Conservation (phyloP, 2,888 invertebrate genomes). For the Drosophila bunnanda region DNA sequence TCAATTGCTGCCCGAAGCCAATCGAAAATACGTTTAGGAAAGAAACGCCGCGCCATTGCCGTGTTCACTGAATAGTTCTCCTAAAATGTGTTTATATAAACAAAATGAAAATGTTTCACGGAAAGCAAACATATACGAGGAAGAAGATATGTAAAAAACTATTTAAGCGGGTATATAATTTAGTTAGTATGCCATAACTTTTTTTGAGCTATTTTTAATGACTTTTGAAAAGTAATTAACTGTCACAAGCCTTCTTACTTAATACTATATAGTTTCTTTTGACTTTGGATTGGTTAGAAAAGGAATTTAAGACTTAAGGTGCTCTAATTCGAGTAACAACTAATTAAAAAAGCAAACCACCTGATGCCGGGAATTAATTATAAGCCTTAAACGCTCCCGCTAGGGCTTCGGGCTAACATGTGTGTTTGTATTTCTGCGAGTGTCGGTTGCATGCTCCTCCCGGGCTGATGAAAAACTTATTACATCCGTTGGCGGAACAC, state of each 20-base stretch:
- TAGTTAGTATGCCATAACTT: neutral
- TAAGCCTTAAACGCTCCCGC: conserved; percentile 1
- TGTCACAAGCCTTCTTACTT: neutral
- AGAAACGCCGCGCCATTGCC: neutral
- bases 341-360: neutral
- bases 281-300: neutral
- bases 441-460: conserved; percentile 5
- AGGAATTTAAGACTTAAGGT: neutral
- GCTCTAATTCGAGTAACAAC: neutral
- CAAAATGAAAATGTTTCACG: conserved; percentile 35
- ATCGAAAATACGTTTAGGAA: conserved; percentile 48
- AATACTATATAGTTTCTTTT: neutral
- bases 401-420: neutral
- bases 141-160: neutral
- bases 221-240: neutral
- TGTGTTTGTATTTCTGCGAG: conserved; percentile 13
- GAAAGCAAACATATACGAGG: neutral
- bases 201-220: neutral
- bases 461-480: conserved; percentile 25
- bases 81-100: conserved; percentile 62
- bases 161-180: neutral
- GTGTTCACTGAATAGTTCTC: conserved; percentile 46
- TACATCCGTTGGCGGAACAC: conserved; percentile 17
- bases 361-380: conserved; percentile 6
- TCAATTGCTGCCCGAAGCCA: conserved; percentile 51